These are phyloP conservation scores for Poecilia picta DNA, from an alignment of 2,797 vertebrate genomes.

Conservation along the genomic window DNA sequence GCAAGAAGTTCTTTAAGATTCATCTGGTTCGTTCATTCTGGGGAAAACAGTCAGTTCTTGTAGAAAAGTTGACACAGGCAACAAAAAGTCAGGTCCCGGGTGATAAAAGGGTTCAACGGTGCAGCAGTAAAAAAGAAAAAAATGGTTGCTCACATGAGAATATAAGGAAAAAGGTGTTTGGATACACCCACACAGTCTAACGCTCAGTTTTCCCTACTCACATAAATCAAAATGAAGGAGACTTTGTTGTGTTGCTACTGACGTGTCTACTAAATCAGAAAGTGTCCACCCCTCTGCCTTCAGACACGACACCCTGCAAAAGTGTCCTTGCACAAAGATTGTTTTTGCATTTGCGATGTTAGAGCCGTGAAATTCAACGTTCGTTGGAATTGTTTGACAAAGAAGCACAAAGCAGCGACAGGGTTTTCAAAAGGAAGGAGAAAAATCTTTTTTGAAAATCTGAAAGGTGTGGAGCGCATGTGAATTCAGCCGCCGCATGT, in stretches of 20 bases:
- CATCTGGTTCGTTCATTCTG: constrained; percentile 17
- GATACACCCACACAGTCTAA: constrained; percentile 37
- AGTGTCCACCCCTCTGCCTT: not conserved
- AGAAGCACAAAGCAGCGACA: not conserved
- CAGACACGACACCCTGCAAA: not conserved
- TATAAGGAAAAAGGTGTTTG: constrained; percentile 31
- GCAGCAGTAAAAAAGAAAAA: constrained; percentile 42
- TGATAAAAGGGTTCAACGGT: constrained; percentile 56
- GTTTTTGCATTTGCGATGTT: not conserved
- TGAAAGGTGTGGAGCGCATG: not conserved
- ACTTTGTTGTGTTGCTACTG: constrained; percentile 32
- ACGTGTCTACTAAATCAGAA: constrained; percentile 1
- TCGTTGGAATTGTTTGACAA: not conserved
- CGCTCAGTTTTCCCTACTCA: constrained; percentile 59
- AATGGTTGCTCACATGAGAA: constrained; percentile 26
- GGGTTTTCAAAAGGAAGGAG: not conserved
- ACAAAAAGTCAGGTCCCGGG: constrained; percentile 36
- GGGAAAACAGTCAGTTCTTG: constrained; percentile 17
- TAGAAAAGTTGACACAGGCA: constrained; percentile 41
- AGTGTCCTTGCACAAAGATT: not conserved
- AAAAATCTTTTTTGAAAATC: not conserved
- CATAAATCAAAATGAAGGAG: constrained; percentile 74
- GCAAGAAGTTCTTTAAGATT: constrained; percentile 27
- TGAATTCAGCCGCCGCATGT: not conserved
- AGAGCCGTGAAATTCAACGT: constrained; percentile 11